Conservation (phyloP, 2,888 invertebrate species). For the Phengaris arion region DNA sequence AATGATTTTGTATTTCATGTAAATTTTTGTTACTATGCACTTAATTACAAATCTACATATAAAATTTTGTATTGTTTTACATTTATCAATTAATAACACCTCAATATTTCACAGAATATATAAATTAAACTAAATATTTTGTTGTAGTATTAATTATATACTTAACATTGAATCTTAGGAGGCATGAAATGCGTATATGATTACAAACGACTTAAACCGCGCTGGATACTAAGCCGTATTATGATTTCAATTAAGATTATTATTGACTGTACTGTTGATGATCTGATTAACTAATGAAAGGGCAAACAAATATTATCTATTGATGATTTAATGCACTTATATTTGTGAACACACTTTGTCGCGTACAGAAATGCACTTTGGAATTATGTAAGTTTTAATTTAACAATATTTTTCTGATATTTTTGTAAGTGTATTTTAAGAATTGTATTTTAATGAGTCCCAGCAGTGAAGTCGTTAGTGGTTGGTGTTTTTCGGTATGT, state of each 20-base stretch:
- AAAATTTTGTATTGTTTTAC: too few relatives aligned
- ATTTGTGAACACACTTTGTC: not conserved
- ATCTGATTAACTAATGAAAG: slow-evolving; percentile 17
- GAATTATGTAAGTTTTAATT: slow-evolving; percentile 8
- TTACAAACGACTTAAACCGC: not conserved
- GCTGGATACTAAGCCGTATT: not conserved
- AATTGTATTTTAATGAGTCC: not conserved
- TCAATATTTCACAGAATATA: too few relatives aligned
- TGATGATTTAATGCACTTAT: not conserved
- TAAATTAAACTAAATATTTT: too few relatives aligned
- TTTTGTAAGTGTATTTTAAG: not conserved
- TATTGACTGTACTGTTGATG: not conserved
- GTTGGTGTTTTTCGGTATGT: too few relatives aligned
- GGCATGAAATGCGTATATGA: not conserved
- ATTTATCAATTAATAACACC: too few relatives aligned
- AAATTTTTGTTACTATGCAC: too few relatives aligned
- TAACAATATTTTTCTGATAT: too few relatives aligned
- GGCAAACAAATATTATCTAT: slow-evolving; percentile 14
- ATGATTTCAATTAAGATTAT: not conserved
- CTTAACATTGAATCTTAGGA: not conserved
- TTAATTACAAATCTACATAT: too few relatives aligned
- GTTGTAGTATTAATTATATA: not conserved
- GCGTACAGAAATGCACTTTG: slow-evolving; percentile 3
- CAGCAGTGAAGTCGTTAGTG: not conserved
- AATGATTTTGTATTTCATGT: too few relatives aligned